Evolutionary conservation across 2,888 invertebrate genomes (phyloP), one percentile per base, ranked within the genome.

Genomic region (Eilema depressum): DNA sequence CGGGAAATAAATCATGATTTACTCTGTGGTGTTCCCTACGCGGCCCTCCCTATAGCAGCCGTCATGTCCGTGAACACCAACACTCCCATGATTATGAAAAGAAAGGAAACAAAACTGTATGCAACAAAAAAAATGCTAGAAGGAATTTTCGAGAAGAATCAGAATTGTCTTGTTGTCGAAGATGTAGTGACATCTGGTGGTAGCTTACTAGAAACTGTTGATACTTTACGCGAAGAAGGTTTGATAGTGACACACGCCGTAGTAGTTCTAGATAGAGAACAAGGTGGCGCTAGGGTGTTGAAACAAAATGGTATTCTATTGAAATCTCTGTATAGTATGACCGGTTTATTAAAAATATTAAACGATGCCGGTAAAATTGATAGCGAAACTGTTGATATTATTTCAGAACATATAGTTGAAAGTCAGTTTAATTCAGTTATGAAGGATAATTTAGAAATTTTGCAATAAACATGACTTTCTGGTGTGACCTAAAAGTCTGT

Each of bases 1-100:
- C 81, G 83, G 0, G 88, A 87, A 75, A 89, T 93, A 75, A 74
- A 86, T 60, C 95, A 96, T 79, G 96, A 97, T 78, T 96, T 97
- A 69, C 94, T 99, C n/a, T 99, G 99, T 90, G 99, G 99, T 20
- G 99, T 99, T 0, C 99, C 99, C 0, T 99, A 99, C 88, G 99
- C 99, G 12, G 99, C 99, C 2, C 93, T 99, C 20, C 99, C 99
- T 0, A 96, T 99, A 70, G 98, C 99, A 0, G 98, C 99, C 0
- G 96, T 98, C 70, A 96, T 98, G 82, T 97, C 98, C 0, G 95
- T 97, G 66, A 96, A 97, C 83, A 96, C 97, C 2, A 93, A 96
- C 80, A 94, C 91, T 8, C 98, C 99, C 0, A 99, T 99, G 99
- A 95, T 99, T 68, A 97, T 99, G 89, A 96, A 98, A 71, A 95